phyloP scores from a whole-genome alignment of 2,888 invertebrate genomes.

The Trisateles emortualis region DNA sequence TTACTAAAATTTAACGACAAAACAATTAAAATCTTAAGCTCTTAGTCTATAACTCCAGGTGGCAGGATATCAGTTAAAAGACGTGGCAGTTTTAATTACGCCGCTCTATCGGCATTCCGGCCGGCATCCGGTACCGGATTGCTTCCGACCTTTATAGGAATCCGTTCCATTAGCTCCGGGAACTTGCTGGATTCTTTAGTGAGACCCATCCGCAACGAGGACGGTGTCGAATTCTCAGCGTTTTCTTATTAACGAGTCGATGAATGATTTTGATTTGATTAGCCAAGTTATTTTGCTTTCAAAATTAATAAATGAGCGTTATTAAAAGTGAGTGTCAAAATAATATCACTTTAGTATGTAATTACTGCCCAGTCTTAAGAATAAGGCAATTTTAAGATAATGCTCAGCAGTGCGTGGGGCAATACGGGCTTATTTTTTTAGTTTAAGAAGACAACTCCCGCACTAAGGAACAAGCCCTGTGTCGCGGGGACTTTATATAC shows the following conservation, averaged over 20 bases:
- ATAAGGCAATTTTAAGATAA: too few relatives aligned
- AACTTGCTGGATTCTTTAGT: slow-evolving; percentile 69
- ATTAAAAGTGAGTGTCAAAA: neutral
- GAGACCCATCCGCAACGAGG: slow-evolving; percentile 46
- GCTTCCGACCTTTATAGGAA: slow-evolving; percentile 66
- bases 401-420: too few relatives aligned
- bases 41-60: slow-evolving; percentile 60
- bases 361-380: neutral
- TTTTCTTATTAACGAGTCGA: slow-evolving; percentile 50
- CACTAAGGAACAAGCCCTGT: too few relatives aligned
- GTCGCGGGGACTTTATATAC: too few relatives aligned
- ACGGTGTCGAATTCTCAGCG: slow-evolving; percentile 45
- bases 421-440: too few relatives aligned
- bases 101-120: slow-evolving; percentile 73
- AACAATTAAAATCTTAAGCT: slow-evolving; percentile 28
- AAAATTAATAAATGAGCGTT: neutral
- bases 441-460: too few relatives aligned
- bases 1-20: neutral
- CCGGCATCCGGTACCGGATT: slow-evolving; percentile 56
- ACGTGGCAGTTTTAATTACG: slow-evolving; percentile 79
- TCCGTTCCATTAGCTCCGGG: slow-evolving; percentile 72
- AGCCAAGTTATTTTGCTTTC: slow-evolving; percentile 19
- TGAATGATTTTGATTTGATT: slow-evolving; percentile 47
- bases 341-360: neutral
- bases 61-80: slow-evolving; percentile 70